Percentiles rank a stretch among this genome's conserved stretches.
phyloP scores from a whole-genome alignment of 2,888 invertebrate species.

The Limnephilus marmoratus region DNA sequence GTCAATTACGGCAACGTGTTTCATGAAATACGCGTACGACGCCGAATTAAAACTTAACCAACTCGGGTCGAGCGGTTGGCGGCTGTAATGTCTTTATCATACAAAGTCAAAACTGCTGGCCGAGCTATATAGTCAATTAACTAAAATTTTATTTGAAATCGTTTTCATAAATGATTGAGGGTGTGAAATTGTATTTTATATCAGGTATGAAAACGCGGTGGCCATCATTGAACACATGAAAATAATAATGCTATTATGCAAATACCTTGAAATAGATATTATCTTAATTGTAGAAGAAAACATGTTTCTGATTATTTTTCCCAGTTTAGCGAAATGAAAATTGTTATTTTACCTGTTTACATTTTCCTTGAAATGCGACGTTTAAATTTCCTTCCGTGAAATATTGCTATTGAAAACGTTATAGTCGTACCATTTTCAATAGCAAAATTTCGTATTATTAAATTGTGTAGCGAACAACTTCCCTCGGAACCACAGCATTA shows the following conservation, averaged over 20 bases:
- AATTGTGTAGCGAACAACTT: background rate
- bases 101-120: background rate
- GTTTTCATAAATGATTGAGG: background rate
- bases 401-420: background rate
- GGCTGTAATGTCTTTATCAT: background rate
- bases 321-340: background rate
- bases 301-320: background rate
- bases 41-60: slow-evolving; percentile 21
- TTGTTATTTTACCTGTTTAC: background rate
- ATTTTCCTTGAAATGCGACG: background rate
- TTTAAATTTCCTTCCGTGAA: background rate
- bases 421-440: background rate
- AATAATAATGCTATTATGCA: too few species aligned
- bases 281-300: background rate
- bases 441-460: background rate
- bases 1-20: slow-evolving; percentile 34
- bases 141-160: background rate
- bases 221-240: background rate
- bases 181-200: background rate
- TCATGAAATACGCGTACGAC: background rate
- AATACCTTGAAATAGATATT: background rate
- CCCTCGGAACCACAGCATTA: slow-evolving; percentile 10
- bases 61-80: background rate
- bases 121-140: background rate
- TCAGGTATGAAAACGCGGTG: background rate